These are phyloP conservation scores for Helicoverpa assulta DNA, from an alignment of 2,888 invertebrate genomes.

Conservation along the genomic window DNA sequence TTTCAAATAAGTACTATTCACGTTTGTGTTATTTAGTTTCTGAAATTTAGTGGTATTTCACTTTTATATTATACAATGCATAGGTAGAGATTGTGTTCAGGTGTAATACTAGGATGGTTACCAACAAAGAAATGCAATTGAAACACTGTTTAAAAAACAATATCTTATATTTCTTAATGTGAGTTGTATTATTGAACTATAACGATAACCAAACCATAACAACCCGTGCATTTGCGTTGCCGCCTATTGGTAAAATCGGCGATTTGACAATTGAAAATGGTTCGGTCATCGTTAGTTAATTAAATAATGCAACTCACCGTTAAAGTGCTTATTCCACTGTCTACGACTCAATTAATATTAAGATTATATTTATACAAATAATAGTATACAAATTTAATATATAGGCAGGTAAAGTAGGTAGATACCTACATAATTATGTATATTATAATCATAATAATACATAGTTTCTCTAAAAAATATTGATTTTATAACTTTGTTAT, in stretches of 20 bases:
- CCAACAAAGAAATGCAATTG: not conserved
- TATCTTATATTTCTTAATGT: conserved; percentile 33
- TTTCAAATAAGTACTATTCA: too few relatives aligned
- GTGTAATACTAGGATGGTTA: not conserved
- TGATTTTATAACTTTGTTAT: conserved; percentile 14
- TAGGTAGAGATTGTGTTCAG: too few relatives aligned
- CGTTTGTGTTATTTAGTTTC: too few relatives aligned
- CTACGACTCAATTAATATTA: conserved; percentile 22
- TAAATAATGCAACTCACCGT: too few relatives aligned
- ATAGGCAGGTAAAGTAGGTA: not conserved
- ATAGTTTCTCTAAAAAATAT: conserved; percentile 21
- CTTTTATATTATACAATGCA: too few relatives aligned
- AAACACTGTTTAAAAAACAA: conserved; percentile 5
- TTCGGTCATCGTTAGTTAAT: too few relatives aligned
- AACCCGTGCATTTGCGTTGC: too few relatives aligned
- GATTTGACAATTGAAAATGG: too few relatives aligned
- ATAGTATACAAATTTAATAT: not conserved
- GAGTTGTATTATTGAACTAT: too few relatives aligned
- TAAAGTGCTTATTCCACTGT: not conserved
- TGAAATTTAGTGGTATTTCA: too few relatives aligned
- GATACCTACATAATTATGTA: not conserved
- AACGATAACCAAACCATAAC: too few relatives aligned
- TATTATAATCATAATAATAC: conserved; percentile 15
- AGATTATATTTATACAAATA: conserved; percentile 17
- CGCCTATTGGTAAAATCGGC: too few relatives aligned